Evolutionary conservation across 2,888 invertebrate species (phyloP), one percentile per base, ranked within the genome.

Genomic region (Drosophila quinaria): DNA sequence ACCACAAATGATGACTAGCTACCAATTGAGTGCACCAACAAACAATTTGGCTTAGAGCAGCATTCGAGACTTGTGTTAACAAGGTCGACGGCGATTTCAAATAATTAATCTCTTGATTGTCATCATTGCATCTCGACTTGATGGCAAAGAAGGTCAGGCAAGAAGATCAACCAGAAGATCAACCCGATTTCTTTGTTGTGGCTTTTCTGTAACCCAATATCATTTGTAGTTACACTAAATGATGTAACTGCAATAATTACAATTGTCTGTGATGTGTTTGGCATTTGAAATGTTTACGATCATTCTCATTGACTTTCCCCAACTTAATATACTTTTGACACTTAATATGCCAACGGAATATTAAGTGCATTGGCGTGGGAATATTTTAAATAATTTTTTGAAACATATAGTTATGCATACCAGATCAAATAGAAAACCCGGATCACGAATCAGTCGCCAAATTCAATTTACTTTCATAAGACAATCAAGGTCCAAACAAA

Each of bases 71-170:
- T 49, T 49, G 61, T 49, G 61, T 47, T 25, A 58, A 47, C 89
- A 84, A 84, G 84, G 84, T 75, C 74, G 37, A 33, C 52, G 58
- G 44, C 49, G 78, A 78, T 80, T 82, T 74, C 68, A 81, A 81
- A 89, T 75, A 84, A 87, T 81, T 84, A 84, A 81, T 84, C 78
- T 87, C 54, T 72, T 68, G 60, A 69, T 69, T 66, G 74, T 64
- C 79, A 66, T 58, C 76, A 44, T 31, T 77, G 78, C 87, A 81
- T 81, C 85, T 81, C 69, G 81, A 65, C 73, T 73, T 44, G 55
- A 29, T 55, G 49, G 13, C 11, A 31, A 50, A 22, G 71, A 80
- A 73, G 80, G 76, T 75, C 65, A 75, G 54, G 19, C 50, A 29
- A 73, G 76, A 67, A 65, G 77, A 68, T 54, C 49, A 64, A 64